Evolutionary conservation across 2,888 invertebrate genomes (phyloP).

Genomic region (Philereme vetulata): DNA sequence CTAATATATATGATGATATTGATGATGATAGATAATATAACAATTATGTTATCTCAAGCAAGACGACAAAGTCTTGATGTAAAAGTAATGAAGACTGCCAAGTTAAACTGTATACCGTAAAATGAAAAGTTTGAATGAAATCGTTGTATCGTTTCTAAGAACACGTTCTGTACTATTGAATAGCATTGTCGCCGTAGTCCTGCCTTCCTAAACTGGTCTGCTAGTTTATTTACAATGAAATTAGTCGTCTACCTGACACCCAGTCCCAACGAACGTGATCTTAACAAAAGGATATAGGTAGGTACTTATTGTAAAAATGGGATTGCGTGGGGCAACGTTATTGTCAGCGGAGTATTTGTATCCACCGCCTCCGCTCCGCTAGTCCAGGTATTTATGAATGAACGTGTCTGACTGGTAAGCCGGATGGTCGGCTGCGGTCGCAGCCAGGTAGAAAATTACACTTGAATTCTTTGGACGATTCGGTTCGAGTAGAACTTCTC

Average conservation of each 20-base stretch:
- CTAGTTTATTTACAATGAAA: conserved; percentile 61
- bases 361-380: conserved; percentile 48
- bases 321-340: conserved; percentile 57
- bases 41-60: not conserved
- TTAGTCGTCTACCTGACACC: conserved; percentile 75
- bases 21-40: not conserved
- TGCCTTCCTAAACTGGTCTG: conserved; percentile 58
- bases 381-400: conserved; percentile 81
- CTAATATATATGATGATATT: no score
- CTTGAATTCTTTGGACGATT: conserved; percentile 81
- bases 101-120: conserved; percentile 22
- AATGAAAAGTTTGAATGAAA: conserved; percentile 63
- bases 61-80: not conserved
- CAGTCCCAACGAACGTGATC: conserved; percentile 58
- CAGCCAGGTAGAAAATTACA: conserved; percentile 81
- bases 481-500: conserved; percentile 75
- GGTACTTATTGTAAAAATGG: conserved; percentile 60
- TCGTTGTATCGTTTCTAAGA: conserved; percentile 49
- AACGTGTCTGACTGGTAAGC: conserved; percentile 76
- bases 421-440: conserved; percentile 70
- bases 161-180: conserved; percentile 75
- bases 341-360: conserved; percentile 31
- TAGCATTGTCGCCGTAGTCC: conserved; percentile 51
- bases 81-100: conserved; percentile 1
- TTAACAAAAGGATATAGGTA: conserved; percentile 62